Evolutionary conservation across 2,113 vertebrate species (phyloP).

Genomic region (Perca fluviatilis): DNA sequence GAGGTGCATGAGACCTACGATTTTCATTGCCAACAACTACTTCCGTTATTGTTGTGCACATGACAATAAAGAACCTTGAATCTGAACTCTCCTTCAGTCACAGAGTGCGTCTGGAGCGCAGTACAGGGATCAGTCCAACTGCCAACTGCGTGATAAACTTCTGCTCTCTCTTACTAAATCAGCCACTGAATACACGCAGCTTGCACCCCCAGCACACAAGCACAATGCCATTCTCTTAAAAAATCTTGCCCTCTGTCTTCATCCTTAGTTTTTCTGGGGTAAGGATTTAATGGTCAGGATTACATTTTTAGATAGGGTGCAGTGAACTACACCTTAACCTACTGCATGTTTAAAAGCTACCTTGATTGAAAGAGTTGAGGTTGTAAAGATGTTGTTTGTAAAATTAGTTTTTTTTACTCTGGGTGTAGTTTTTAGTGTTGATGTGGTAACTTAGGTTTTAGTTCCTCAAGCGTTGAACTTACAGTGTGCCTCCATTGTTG

Average conservation of each 20-base stretch:
- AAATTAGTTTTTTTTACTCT: not conserved
- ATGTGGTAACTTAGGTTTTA: not conserved
- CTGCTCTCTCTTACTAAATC: not conserved
- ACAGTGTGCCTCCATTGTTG: conserved; percentile 92
- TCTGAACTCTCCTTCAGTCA: not conserved
- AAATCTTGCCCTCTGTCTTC: not conserved
- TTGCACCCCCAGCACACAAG: no score
- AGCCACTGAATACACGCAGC: not conserved
- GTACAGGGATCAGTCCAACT: not conserved
- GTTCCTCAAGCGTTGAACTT: conserved; percentile 76
- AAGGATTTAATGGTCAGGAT: no score
- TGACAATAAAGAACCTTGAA: no score
- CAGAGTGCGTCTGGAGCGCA: not conserved
- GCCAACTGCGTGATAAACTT: not conserved
- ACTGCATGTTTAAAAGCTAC: not conserved
- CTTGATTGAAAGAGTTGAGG: not conserved
- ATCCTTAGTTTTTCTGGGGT: not conserved
- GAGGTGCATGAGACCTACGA: no score
- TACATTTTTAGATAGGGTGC: not conserved
- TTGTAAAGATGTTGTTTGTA: not conserved
- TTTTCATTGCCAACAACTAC: no score
- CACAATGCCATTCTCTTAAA: not conserved
- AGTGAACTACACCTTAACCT: not conserved
- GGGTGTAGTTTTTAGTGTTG: not conserved
- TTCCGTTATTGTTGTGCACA: no score